Percentiles rank a stretch among this genome's conserved stretches.
Evolutionary conservation across 2,113 vertebrate genomes (phyloP).

Genomic region (Ardeotis arabs): DNA sequence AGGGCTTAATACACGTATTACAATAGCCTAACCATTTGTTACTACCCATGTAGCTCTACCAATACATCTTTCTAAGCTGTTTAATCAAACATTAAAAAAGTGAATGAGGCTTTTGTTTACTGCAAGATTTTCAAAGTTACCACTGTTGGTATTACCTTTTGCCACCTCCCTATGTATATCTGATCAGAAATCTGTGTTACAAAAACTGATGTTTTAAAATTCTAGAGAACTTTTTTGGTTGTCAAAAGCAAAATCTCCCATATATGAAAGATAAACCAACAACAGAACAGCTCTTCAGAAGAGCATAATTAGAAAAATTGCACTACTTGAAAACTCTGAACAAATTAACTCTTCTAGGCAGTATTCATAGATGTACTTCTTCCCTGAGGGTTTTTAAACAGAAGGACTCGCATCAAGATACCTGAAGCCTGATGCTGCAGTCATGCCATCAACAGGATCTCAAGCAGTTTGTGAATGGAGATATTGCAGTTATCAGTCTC

Average conservation of each 20-base stretch:
- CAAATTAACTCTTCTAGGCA: neutral
- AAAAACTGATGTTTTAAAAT: neutral
- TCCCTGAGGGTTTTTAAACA: neutral
- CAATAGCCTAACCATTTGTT: neutral
- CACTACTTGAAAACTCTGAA: neutral
- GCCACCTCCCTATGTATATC: neutral
- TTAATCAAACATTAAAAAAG: neutral
- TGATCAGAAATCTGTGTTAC: neutral
- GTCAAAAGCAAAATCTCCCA: neutral
- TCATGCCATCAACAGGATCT: neutral
- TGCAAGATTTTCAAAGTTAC: neutral
- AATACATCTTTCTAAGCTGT: neutral
- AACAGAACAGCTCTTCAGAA: neutral
- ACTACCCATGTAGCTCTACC: neutral
- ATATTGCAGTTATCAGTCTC: neutral
- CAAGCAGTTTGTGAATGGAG: neutral
- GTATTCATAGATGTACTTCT: neutral
- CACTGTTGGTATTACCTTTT: neutral
- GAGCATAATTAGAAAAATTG: neutral
- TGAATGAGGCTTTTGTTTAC: neutral
- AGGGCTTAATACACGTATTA: accelerated
- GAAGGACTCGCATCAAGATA: neutral
- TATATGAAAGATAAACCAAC: neutral
- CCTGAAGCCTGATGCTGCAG: neutral
- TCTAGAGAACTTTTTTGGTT: neutral